Evolutionary conservation across 2,113 vertebrate genomes (phyloP).

Genomic region (Pygoscelis antarcticus): DNA sequence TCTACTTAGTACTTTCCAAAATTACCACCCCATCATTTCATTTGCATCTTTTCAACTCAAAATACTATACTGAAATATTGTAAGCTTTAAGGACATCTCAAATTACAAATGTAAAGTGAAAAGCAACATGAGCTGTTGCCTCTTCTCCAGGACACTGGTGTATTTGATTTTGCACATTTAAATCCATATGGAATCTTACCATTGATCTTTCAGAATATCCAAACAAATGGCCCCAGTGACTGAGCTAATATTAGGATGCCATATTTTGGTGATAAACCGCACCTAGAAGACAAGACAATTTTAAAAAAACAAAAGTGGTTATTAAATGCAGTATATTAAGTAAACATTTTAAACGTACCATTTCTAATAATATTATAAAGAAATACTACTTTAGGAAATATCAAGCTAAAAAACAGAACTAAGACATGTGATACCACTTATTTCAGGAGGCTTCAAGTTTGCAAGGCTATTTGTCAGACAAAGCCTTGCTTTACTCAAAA

Average conservation of each 20-base stretch:
- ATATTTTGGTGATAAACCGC: slow-evolving; percentile 99
- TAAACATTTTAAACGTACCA: not conserved
- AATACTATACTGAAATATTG: not conserved
- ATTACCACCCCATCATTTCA: not conserved
- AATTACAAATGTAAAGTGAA: not conserved
- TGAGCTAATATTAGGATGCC: slow-evolving; percentile 99
- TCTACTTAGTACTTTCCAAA: not conserved
- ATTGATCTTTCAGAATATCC: slow-evolving; percentile 99
- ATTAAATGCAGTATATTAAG: not conserved
- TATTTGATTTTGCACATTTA: not conserved
- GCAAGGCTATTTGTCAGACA: not conserved
- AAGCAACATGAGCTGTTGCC: not conserved
- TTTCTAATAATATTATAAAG: not conserved
- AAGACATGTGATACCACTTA: not conserved
- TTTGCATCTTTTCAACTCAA: not conserved
- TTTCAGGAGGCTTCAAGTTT: not conserved
- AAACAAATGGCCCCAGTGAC: slow-evolving; percentile 99
- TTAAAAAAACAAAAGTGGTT: not conserved
- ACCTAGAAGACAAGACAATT: slow-evolving; percentile 82
- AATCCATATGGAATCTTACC: slow-evolving; percentile 78
- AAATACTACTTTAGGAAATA: not conserved
- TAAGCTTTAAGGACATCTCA: not conserved
- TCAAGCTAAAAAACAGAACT: not conserved
- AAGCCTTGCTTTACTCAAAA: not conserved
- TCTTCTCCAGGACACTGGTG: not conserved